Evolutionary conservation across 2,797 vertebrate genomes (phyloP), one percentile per base, ranked within the genome.

Genomic region (Diceros bicornis): DNA sequence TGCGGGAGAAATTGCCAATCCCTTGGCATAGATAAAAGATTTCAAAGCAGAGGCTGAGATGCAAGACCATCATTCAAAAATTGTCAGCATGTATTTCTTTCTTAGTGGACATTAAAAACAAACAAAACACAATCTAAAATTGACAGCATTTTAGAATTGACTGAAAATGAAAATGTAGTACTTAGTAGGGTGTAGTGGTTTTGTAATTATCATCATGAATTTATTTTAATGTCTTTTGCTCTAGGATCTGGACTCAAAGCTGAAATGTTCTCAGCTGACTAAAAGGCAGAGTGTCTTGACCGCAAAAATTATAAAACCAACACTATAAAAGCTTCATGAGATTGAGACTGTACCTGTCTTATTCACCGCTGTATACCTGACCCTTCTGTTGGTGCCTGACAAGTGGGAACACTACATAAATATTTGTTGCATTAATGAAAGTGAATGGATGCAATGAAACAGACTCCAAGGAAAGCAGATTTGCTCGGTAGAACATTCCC

Each of bases 221-320:
- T 77, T 84, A 94, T 87, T 74, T 90, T 13, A 34, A 44, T 78
- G 41, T 18, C 37, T 79, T 87, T 44, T 88, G 84, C 29, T 72
- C n/a, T 61, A 89, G 41, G 78, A 66, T 66, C 34, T 91, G 44
- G 59, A 75, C 29, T 57, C n/a, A 71, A 77, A 75, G 57, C 27
- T 91, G 59, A 27, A 52, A 9, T 50, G 23, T 52, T 92, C 44
- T 79, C 64, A 21, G 14, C 29, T 92, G 37, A 78, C 9, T 74
- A 79, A 95, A 93, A 96, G 13, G 50, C 29, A 77, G 41, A 90
- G 23, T 55, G 14, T 61, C 52, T 69, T 75, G 55, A 66, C 41
- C 11, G 11, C 74, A 57, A 81, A 90, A 79, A 82, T 10, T 12
- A 57, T 50, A 69, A 87, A 90, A 37, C 37, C 21, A 61, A 69